Conservation (phyloP, 2,113 vertebrate species). For the human (Homo sapiens) region GRCh38 chr16:66062501-66063000, state of each 20-base stretch:
- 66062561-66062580: background rate
- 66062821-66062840: background rate
- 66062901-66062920: background rate
- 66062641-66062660: background rate
- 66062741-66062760: background rate
- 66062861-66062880: background rate
- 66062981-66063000: conserved; percentile 51
- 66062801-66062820: background rate
- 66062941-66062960: conserved; percentile 3
- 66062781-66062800: background rate
- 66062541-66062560: background rate
- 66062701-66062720: background rate
- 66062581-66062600: background rate
- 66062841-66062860: background rate
- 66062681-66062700: background rate
- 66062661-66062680: background rate
- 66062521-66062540: background rate
- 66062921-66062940: conserved; percentile 21
- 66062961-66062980: background rate
- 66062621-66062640: background rate
- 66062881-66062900: background rate
- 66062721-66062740: background rate
- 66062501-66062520: background rate
- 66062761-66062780: background rate
- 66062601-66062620: background rate